Percentiles rank a stretch among this genome's conserved stretches.
phyloP scores from a whole-genome alignment of 2,888 invertebrate genomes.

The Tribolium freemani region DNA sequence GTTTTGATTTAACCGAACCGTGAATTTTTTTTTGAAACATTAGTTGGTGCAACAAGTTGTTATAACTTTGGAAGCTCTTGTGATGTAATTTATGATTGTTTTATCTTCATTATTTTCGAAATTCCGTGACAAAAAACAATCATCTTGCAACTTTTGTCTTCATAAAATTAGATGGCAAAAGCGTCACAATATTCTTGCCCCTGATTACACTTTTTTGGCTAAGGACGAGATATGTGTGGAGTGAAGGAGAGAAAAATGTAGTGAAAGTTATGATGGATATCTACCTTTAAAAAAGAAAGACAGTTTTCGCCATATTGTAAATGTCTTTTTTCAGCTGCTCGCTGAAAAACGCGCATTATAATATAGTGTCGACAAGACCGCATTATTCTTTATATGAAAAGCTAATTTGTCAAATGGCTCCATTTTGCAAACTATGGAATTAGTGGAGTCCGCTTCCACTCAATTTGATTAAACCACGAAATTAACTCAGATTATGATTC shows the following conservation, averaged over 20 bases:
- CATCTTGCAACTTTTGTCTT: not conserved
- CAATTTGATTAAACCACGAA: conserved; percentile 25
- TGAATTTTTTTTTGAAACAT: not conserved
- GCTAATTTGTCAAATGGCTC: conserved; percentile 16
- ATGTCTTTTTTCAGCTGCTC: not conserved
- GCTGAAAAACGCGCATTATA: conserved; percentile 3
- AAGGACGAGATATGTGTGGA: not conserved
- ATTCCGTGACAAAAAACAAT: not conserved
- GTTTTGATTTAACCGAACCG: not conserved
- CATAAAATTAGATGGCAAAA: not conserved
- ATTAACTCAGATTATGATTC: conserved; percentile 9
- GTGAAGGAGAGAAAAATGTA: not conserved
- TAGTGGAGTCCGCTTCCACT: conserved; percentile 1
- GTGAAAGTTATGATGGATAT: conserved; percentile 1
- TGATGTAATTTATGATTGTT: not conserved
- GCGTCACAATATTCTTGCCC: not conserved
- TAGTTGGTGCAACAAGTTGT: not conserved
- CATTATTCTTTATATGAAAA: conserved; percentile 19
- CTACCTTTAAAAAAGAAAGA: not conserved
- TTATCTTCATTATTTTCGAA: not conserved
- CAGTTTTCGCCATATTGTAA: not conserved
- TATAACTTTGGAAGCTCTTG: not conserved
- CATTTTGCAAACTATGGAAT: conserved; percentile 18
- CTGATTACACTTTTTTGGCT: not conserved
- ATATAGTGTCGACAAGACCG: not conserved